These are phyloP conservation scores for Marmota monax DNA, from an alignment of 2,113 vertebrate species.

Conservation along the genomic window DNA sequence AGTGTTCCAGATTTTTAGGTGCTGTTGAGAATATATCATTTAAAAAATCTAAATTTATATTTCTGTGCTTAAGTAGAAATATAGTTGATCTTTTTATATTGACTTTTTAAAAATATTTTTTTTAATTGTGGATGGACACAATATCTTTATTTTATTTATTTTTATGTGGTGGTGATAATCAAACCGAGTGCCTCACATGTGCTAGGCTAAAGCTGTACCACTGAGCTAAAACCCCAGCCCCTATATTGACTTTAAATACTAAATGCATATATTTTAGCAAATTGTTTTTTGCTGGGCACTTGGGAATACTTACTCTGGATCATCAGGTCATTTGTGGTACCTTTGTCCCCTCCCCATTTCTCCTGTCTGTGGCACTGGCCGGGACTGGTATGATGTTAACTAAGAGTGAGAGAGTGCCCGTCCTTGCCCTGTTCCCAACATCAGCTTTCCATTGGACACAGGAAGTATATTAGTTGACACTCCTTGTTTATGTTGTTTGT, in stretches of 20 bases:
- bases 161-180: no score
- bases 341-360: rapidly evolving
- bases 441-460: rapidly evolving
- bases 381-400: no score
- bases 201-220: no score
- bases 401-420: rapidly evolving
- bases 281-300: background rate
- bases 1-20: background rate
- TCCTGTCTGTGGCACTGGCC: no score
- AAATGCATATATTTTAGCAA: background rate
- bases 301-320: background rate
- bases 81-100: background rate
- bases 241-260: background rate
- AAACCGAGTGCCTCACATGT: no score
- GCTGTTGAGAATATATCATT: background rate
- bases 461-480: background rate
- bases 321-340: no score
- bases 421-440: background rate
- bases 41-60: background rate
- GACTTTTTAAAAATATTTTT: no score
- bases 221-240: no score
- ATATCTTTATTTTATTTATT: no score
- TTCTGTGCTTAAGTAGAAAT: background rate
- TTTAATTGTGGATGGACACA: no score
- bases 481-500: background rate